phyloP scores from a whole-genome alignment of 1,140 invertebrate genomes.

The Ceratoteleas bidentatus region DNA sequence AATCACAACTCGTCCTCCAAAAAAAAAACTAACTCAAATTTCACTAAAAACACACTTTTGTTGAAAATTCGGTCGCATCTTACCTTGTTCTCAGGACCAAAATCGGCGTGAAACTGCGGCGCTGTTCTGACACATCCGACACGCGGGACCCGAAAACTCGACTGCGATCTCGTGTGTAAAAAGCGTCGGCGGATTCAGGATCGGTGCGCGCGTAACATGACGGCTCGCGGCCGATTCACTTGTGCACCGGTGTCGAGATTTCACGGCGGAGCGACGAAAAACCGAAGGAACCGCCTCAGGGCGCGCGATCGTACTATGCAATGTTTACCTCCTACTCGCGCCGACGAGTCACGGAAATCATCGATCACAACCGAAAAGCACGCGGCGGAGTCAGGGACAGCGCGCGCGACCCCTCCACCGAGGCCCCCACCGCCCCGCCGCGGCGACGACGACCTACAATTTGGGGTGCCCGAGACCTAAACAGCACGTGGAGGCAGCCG shows the following conservation, averaged over 20 bases:
- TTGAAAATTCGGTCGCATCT: no score
- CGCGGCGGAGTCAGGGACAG: constrained; percentile 58
- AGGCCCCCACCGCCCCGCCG: constrained; percentile 36
- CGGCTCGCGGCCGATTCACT: constrained; percentile 60
- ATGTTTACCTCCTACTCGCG: constrained; percentile 79
- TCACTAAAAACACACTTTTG: no score
- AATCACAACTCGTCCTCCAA: no score
- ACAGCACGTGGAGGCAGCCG: constrained; percentile 79
- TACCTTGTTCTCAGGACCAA: neutral
- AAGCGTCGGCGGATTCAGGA: constrained; percentile 11
- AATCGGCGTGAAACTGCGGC: neutral
- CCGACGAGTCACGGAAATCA: constrained; percentile 69
- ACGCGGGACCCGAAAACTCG: neutral
- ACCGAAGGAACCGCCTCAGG: constrained; percentile 76
- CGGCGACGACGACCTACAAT: constrained; percentile 77
- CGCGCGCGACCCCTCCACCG: constrained; percentile 60
- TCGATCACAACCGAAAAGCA: constrained; percentile 70
- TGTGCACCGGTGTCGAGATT: constrained; percentile 59
- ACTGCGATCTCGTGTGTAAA: constrained; percentile 5
- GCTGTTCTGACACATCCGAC: neutral
- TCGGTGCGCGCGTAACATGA: constrained; percentile 41
- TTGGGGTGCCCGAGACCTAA: constrained; percentile 74
- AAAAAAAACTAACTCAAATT: no score
- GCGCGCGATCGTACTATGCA: constrained; percentile 78
- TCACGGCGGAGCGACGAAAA: constrained; percentile 69